Conservation (phyloP, 2,113 vertebrate species). For the Corvus cornix region DNA sequence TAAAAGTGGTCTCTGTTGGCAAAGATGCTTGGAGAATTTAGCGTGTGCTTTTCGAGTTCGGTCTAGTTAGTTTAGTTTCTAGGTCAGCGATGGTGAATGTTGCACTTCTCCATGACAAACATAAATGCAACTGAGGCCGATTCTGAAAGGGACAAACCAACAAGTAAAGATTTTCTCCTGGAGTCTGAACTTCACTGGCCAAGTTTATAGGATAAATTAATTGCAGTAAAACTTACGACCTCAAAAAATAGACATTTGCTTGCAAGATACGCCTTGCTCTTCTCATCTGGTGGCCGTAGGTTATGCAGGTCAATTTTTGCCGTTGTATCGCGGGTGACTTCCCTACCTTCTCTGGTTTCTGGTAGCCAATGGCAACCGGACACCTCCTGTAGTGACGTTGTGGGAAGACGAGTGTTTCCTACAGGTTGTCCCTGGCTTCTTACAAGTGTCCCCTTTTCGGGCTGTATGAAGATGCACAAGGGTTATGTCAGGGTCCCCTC, state of each 20-base stretch:
- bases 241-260: not conserved
- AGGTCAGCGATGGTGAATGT: not conserved
- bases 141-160: not conserved
- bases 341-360: not conserved
- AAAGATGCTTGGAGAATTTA: not conserved
- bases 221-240: not conserved
- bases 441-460: no score
- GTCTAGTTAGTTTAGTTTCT: not conserved
- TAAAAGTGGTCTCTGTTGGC: not conserved
- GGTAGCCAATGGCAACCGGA: no score
- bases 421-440: no score
- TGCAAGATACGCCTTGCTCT: not conserved
- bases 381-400: accelerated
- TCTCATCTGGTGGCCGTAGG: not conserved
- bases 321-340: not conserved
- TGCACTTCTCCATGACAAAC: accelerated
- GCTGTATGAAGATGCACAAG: accelerated
- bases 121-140: accelerated
- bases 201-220: not conserved
- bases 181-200: not conserved
- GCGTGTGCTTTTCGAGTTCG: not conserved
- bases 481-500: not conserved
- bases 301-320: not conserved
- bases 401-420: not conserved
- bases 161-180: not conserved